Evolutionary conservation across 2,113 vertebrate species (phyloP).

Genomic region (Seriola quinqueradiata): DNA sequence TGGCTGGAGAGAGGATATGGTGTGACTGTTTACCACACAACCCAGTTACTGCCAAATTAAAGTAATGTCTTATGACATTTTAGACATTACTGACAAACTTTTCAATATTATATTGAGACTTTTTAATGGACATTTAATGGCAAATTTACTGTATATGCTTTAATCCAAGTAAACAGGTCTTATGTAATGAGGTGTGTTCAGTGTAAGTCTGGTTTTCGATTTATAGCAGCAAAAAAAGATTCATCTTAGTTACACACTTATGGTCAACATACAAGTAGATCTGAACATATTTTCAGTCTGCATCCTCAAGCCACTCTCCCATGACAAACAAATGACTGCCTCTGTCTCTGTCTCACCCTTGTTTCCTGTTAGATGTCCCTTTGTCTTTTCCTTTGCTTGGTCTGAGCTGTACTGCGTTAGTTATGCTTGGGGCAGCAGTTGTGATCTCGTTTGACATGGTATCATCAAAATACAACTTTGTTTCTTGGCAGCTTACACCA

Average conservation of each 20-base stretch:
- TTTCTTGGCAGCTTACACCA: slow-evolving; percentile 26
- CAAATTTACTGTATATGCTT: not conserved
- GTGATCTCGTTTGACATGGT: slow-evolving; percentile 37
- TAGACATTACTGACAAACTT: not conserved
- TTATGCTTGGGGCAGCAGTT: slow-evolving; percentile 36
- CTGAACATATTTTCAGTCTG: slow-evolving; percentile 8
- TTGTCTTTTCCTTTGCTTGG: slow-evolving; percentile 11
- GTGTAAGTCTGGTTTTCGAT: slow-evolving; percentile 6
- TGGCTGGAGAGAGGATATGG: not conserved
- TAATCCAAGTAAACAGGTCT: slow-evolving; percentile 19
- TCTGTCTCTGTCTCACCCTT: not conserved
- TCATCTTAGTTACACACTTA: not conserved
- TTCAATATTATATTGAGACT: slow-evolving; percentile 11
- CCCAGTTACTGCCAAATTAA: slow-evolving; percentile 19
- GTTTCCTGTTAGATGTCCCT: slow-evolving; percentile 2
- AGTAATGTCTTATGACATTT: slow-evolving; percentile 4
- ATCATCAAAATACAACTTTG: slow-evolving; percentile 53
- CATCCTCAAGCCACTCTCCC: not conserved
- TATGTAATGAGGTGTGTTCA: slow-evolving; percentile 12
- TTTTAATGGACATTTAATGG: slow-evolving; percentile 16
- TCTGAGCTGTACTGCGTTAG: slow-evolving; percentile 2
- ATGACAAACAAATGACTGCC: not conserved
- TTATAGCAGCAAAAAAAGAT: slow-evolving; percentile 17
- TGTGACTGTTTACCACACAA: slow-evolving; percentile 5
- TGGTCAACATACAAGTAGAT: not conserved